phyloP scores from a whole-genome alignment of 2,113 vertebrate species.

The Camelus bactrianus region DNA sequence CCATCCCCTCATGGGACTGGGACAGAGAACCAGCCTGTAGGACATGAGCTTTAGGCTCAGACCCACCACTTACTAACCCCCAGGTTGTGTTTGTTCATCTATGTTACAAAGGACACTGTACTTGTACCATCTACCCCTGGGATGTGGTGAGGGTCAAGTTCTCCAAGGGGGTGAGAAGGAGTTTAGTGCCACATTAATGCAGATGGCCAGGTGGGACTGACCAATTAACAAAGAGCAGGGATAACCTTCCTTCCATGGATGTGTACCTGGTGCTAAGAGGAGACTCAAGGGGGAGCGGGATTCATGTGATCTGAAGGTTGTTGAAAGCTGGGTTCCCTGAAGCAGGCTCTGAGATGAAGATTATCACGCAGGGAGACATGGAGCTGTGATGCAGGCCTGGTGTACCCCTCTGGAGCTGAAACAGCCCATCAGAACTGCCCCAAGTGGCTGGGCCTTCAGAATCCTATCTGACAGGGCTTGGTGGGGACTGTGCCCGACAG shows the following conservation, averaged over 20 bases:
- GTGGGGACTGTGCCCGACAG: not conserved
- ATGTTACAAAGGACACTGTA: not conserved
- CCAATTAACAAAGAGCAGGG: not conserved
- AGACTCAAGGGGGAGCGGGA: too few relatives aligned
- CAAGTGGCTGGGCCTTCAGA: not conserved
- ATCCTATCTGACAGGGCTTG: not conserved
- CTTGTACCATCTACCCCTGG: not conserved
- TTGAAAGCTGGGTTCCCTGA: not conserved
- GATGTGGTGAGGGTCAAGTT: not conserved
- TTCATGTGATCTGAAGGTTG: not conserved
- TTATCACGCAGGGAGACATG: not conserved
- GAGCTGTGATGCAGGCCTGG: not conserved
- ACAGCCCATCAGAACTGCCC: not conserved
- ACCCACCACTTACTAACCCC: not conserved
- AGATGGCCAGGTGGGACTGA: not conserved
- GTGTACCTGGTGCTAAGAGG: not conserved
- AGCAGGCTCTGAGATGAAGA: not conserved
- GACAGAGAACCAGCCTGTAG: not conserved
- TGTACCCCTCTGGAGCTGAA: not conserved
- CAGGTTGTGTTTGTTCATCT: not conserved
- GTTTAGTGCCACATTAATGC: not conserved
- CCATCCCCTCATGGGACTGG: not conserved
- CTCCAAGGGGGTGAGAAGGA: not conserved
- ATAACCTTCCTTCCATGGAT: not conserved
- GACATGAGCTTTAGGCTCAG: not conserved